Conservation (phyloP, 2,888 invertebrate species). For the Diachrysia chrysitis region DNA sequence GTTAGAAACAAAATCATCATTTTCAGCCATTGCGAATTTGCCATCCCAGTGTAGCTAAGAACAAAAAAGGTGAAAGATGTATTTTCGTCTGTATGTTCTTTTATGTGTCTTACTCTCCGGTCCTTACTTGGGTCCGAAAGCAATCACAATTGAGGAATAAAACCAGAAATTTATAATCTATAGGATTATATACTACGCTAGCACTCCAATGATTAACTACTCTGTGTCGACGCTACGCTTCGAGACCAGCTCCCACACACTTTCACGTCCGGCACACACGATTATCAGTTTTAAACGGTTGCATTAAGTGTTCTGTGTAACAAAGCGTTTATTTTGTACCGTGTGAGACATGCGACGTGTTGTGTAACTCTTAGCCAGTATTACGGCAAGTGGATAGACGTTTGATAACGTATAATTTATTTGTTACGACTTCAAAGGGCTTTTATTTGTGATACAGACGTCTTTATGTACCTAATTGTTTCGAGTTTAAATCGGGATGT, state of each 20-base stretch:
- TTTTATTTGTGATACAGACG: conserved; percentile 47
- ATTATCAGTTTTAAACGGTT: conserved; percentile 47
- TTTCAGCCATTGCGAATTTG: too few relatives aligned
- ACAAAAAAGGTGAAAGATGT: too few relatives aligned
- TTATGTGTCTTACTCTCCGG: too few relatives aligned
- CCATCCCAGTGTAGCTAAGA: too few relatives aligned
- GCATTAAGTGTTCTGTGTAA: conserved; percentile 37
- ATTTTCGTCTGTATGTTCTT: too few relatives aligned
- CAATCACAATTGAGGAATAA: too few relatives aligned
- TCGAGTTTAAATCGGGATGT: conserved; percentile 6
- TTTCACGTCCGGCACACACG: conserved; percentile 48
- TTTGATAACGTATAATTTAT: conserved; percentile 60
- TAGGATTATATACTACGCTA: too few relatives aligned
- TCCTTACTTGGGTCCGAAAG: too few relatives aligned
- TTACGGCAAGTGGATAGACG: conserved; percentile 42
- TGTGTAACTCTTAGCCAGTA: conserved; percentile 45
- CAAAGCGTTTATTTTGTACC: conserved; percentile 38
- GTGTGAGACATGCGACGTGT: conserved; percentile 56
- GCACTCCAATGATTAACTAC: conserved; percentile 3
- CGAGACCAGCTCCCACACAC: conserved; percentile 27
- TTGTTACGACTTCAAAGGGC: conserved; percentile 45
- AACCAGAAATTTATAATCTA: too few relatives aligned
- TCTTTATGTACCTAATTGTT: conserved; percentile 50
- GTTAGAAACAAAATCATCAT: too few relatives aligned
- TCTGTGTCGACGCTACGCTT: conserved; percentile 18